phyloP scores from a whole-genome alignment of 2,797 vertebrate genomes.

The Bothrops alternatus region DNA sequence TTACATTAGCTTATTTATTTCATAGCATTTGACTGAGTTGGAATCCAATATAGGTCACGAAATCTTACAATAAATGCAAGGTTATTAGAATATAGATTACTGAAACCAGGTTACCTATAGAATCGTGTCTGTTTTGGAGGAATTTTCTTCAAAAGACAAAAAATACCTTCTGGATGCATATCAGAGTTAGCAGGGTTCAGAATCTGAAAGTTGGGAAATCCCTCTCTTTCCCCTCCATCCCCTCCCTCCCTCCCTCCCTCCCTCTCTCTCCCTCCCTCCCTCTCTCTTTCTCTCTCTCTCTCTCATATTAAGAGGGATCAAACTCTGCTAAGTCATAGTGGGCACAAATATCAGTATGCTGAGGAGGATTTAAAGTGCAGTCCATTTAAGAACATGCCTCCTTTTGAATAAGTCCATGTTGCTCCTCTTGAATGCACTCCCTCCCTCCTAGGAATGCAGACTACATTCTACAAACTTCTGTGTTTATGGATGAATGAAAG shows the following conservation, averaged over 20 bases:
- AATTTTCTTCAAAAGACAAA: neutral
- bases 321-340: neutral
- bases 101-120: neutral
- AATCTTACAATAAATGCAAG: neutral
- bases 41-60: neutral
- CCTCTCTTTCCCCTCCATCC: neutral
- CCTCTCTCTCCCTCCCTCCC: no score
- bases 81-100: neutral
- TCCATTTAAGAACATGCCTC: neutral
- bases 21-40: neutral
- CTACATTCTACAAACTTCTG: neutral
- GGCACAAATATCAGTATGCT: neutral
- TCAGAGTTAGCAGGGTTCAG: neutral
- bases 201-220: neutral
- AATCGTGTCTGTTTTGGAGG: neutral
- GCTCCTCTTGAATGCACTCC: neutral
- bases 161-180: neutral
- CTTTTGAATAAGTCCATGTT: neutral
- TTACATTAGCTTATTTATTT: neutral
- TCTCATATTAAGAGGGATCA: neutral
- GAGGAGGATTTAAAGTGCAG: neutral
- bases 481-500: neutral
- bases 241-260: accelerated
- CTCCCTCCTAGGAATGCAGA: neutral
- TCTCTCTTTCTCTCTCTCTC: neutral